Conservation (phyloP, 2,888 invertebrate genomes). For the Brachyopa scutellaris region DNA sequence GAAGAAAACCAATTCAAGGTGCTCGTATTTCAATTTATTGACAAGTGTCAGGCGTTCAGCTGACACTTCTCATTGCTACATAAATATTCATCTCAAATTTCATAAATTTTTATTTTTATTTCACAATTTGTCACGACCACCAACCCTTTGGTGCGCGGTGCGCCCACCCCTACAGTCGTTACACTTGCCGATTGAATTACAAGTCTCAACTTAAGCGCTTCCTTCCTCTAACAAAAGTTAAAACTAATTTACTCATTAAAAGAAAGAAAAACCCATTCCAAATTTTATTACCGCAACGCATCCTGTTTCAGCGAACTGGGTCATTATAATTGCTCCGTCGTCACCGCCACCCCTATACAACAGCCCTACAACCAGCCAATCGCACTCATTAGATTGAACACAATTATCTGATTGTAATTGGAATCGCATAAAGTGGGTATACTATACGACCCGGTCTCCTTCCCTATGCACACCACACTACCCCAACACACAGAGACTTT, state of each 20-base stretch:
- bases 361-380: background rate
- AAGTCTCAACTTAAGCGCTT: constrained; percentile 18
- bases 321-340: constrained; percentile 22
- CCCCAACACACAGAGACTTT: background rate
- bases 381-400: constrained; percentile 39
- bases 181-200: constrained; percentile 40
- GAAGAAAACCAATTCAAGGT: no score
- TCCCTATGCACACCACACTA: background rate
- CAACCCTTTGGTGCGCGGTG: no score
- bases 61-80: no score
- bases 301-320: constrained; percentile 25
- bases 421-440: constrained; percentile 20
- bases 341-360: background rate
- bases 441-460: background rate
- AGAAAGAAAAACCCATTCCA: constrained; percentile 9
- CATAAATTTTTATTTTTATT: background rate
- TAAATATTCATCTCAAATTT: constrained; percentile 15
- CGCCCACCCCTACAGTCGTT: background rate
- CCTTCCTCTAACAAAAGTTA: constrained; percentile 2
- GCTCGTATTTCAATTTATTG: no score
- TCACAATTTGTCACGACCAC: background rate
- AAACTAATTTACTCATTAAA: constrained; percentile 7
- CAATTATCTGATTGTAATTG: constrained; percentile 67
- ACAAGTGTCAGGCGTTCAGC: no score
- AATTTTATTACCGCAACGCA: constrained; percentile 31